Evolutionary conservation across 1,140 invertebrate genomes (phyloP), one percentile per base, ranked within the genome.

Genomic region (Tetragonula clypearis): DNA sequence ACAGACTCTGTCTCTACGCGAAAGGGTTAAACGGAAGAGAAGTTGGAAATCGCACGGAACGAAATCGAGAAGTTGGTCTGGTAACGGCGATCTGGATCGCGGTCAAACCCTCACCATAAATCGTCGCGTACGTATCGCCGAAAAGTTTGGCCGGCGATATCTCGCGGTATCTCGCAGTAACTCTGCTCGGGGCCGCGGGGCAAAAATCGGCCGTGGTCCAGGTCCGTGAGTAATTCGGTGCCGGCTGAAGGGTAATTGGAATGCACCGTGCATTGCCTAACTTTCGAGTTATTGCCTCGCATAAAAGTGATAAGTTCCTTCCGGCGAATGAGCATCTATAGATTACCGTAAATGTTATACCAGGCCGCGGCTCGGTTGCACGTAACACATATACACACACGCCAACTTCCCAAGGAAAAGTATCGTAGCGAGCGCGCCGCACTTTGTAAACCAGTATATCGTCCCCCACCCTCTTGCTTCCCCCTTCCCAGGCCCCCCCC

Each of bases 391-490:
- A 19, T 14, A 6, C 19, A 30, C 15, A 66, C 26, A 66, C 5
- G 15, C 26, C 75, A 79, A 86, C 83, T 88, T 90, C 81, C 79
- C 89, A 90, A 88, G 87, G 75, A 86, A 76, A 80, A 82, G 81
- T 82, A 74, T 85, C 66, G 62, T 30, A 72, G 5, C 56, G 55
- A 68, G 69, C 65, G 55, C 49, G 55, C 17, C 73, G 87, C 71
- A 85, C 73, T 89, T 90, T 68, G 83, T 58, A 87, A 90, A 90
- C 88, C 89, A 87, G 89, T 90, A 89, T 82, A 83, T 83, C 83
- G 83, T 66, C 69, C 89, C 88, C 85, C 87, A 88, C 85, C 76
- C 66, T 15, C 55, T n/a, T 73, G 75, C 79, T 78, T 49, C 41
- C 21, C 85, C 58, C 76, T 81, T 88, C 90, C 85, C 23, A 62